Base-by-base conservation (phyloP, 1,140 invertebrate species). In the Brachionus angularis region DNA sequence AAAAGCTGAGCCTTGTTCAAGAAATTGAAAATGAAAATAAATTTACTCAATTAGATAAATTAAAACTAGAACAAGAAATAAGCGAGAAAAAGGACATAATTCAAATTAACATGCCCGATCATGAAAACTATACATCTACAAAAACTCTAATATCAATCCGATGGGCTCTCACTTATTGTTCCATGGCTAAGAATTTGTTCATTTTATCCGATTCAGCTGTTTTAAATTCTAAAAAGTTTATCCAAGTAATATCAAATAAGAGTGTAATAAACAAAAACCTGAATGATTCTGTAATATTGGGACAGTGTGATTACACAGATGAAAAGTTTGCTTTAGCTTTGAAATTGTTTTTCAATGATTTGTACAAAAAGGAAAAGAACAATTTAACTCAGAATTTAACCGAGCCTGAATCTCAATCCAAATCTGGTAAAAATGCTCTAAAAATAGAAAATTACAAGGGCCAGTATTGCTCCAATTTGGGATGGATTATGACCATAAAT, bases 381-480 rank as follows among this genome's bases (percentile, higher is more conserved):
- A 25, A 46, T 42, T 10, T 10, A 10, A 42, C 10, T 16, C 10
- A 16, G 10, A 42, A 42, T 16, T 42, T 16, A 42, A 42, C 39
- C 16, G 39, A 42, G 10, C 39, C 39, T 42, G 10, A 42, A 10
- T 42, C 39, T 10, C n/a, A n/a, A n/a, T n/a, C n/a, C n/a, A n/a
- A n/a, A n/a, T 21, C 25, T 12, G 21, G 14, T 16, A 7, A 34
- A 8, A 55, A 34, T 29, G 12, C 29, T 33, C 10, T 10, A 16
- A 36, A 21, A 10, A 47, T 29, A 47, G 47, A 67, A 8, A 3
- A 33, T 7, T 67, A 47, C 25, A 29, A 5, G 27, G 62, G 62
- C 21, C 21, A 67, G 18, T 67, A 67, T 67, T 67, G 62, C 16
- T 67, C 62, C n/a, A 67, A 67, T 67, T 23, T 67, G n/a, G 62